Evolutionary conservation across 2,113 vertebrate species (phyloP).

Genomic region (Perognathus longimembris): DNA sequence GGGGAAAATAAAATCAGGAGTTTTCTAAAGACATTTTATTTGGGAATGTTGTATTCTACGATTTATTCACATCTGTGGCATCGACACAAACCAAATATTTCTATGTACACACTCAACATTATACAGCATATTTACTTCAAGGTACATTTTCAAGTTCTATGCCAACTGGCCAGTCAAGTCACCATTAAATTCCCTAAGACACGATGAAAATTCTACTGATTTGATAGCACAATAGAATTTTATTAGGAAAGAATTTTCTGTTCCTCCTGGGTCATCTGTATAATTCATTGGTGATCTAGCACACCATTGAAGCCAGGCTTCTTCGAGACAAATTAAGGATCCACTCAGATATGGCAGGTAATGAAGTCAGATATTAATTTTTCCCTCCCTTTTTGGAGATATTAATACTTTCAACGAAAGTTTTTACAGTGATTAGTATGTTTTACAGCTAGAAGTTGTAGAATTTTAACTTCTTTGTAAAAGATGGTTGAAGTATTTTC

Average conservation of each 20-base stretch:
- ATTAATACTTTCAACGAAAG: slow-evolving; percentile 43
- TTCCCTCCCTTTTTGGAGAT: background rate
- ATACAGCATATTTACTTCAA: slow-evolving; percentile 93
- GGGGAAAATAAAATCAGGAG: slow-evolving; percentile 56
- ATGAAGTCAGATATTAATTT: background rate
- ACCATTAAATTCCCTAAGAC: slow-evolving; percentile 74
- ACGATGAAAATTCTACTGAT: slow-evolving; percentile 60
- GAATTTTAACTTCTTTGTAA: slow-evolving; percentile 45
- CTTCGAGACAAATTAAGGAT: slow-evolving; percentile 41
- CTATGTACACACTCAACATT: slow-evolving; percentile 84
- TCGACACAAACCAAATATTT: slow-evolving; percentile 84
- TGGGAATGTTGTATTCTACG: slow-evolving; percentile 84
- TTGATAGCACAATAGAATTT: background rate
- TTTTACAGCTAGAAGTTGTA: background rate
- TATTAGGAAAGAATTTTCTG: slow-evolving; percentile 70
- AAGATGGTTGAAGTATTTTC: background rate
- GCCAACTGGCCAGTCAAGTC: slow-evolving; percentile 67
- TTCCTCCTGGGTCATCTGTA: slow-evolving; percentile 51
- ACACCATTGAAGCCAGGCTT: background rate
- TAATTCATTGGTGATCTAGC: slow-evolving; percentile 1
- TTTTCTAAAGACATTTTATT: slow-evolving; percentile 88
- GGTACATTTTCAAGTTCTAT: slow-evolving; percentile 86
- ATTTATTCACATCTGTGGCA: slow-evolving; percentile 85
- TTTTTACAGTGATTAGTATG: background rate
- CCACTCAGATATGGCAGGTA: slow-evolving; percentile 17